A percentile compares a stretch with the other conserved stretches of the same genome.
Evolutionary conservation across 2,797 vertebrate species (phyloP).

Genomic region (Orestias chungarensis): DNA sequence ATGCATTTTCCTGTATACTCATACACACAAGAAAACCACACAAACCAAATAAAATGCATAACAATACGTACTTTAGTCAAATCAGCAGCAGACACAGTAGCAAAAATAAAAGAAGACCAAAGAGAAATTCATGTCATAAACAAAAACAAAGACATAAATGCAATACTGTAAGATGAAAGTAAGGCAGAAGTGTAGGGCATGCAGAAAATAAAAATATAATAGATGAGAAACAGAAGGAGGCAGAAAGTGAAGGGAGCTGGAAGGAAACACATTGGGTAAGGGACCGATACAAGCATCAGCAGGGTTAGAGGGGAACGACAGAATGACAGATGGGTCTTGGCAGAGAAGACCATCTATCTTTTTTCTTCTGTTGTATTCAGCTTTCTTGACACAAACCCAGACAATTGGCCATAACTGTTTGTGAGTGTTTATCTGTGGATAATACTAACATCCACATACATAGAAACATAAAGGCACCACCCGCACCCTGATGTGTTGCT

Average conservation of each 20-base stretch:
- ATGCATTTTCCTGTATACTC: constrained; percentile 76
- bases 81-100: constrained; percentile 52
- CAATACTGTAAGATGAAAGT: constrained; percentile 8
- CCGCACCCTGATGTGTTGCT: constrained; percentile 65
- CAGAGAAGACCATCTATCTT: constrained; percentile 57
- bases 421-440: constrained; percentile 57
- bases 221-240: constrained; percentile 14
- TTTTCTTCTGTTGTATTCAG: constrained; percentile 62
- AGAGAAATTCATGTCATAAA: constrained; percentile 5
- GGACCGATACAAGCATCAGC: constrained; percentile 26
- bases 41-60: constrained; percentile 20
- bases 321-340: constrained; percentile 53
- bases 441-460: constrained; percentile 51
- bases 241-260: constrained; percentile 41
- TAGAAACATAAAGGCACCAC: constrained; percentile 19
- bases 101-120: constrained; percentile 24
- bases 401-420: constrained; percentile 57
- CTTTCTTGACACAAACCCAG: constrained; percentile 64
- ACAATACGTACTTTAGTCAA: constrained; percentile 13
- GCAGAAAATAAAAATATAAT: constrained; percentile 23
- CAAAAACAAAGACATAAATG: neutral
- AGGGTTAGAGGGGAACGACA: constrained; percentile 26
- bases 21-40: constrained; percentile 43
- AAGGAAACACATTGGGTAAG: constrained; percentile 41
- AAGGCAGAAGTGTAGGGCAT: constrained; percentile 11